Percentiles rank a stretch among this genome's conserved stretches.
Conservation (phyloP, 2,797 vertebrate genomes). For the Hydrophis major region DNA sequence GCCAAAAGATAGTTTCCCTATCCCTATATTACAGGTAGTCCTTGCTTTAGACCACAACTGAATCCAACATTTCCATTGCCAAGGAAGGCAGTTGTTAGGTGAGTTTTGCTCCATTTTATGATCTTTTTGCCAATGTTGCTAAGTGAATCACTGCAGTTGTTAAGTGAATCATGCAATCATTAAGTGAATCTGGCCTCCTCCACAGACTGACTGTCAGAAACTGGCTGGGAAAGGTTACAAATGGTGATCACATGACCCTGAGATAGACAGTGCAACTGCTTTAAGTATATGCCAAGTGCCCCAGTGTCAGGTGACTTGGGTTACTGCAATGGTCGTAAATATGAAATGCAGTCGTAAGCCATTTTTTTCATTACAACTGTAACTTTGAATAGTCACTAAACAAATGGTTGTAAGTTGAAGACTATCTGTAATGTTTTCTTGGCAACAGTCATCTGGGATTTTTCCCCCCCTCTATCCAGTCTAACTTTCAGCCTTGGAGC, state of each 20-base stretch:
- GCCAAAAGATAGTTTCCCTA: background rate
- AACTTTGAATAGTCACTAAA: background rate
- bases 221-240: background rate
- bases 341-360: background rate
- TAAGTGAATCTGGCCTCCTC: background rate
- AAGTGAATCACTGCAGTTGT: background rate
- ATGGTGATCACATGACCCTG: background rate
- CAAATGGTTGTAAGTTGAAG: background rate
- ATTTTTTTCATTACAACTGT: background rate
- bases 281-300: background rate
- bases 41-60: background rate
- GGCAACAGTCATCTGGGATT: background rate
- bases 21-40: background rate
- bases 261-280: background rate
- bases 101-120: background rate
- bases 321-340: background rate
- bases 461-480: background rate
- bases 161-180: background rate
- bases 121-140: background rate
- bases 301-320: background rate
- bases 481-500: background rate
- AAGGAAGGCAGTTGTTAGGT: background rate
- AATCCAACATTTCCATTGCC: background rate
- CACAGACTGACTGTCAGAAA: background rate
- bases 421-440: background rate